These are phyloP conservation scores for Burhinus oedicnemus DNA, from an alignment of 2,113 vertebrate genomes.

Conservation along the genomic window DNA sequence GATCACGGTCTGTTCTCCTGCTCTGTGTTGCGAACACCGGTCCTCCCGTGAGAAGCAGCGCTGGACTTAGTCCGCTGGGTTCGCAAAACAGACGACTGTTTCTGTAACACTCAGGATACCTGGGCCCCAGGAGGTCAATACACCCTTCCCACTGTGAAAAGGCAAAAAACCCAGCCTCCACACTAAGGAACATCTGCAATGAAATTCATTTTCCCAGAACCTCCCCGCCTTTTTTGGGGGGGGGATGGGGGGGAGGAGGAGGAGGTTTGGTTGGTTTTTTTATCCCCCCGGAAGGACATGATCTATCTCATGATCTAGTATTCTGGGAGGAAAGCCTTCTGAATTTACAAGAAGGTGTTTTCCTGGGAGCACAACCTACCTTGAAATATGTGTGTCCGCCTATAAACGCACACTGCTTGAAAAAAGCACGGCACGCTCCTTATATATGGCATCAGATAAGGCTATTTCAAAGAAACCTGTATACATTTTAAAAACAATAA, in stretches of 20 bases:
- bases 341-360: background rate
- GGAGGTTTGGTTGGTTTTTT: background rate
- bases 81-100: background rate
- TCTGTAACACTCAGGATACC: background rate
- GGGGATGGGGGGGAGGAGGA: rapidly evolving
- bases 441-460: background rate
- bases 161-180: background rate
- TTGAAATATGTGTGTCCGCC: background rate
- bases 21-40: background rate
- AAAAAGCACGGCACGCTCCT: background rate
- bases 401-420: background rate
- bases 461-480: background rate
- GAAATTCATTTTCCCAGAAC: background rate
- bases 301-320: background rate
- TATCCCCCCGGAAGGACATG: background rate
- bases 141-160: background rate
- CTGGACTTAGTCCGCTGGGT: background rate
- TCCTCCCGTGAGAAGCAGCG: rapidly evolving
- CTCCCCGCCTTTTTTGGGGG: too few species aligned
- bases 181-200: background rate
- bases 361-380: background rate
- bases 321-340: background rate
- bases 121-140: background rate
- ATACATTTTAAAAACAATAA: background rate
- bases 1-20: background rate